Conservation (phyloP, 2,113 vertebrate genomes). For the Plectropomus leopardus region DNA sequence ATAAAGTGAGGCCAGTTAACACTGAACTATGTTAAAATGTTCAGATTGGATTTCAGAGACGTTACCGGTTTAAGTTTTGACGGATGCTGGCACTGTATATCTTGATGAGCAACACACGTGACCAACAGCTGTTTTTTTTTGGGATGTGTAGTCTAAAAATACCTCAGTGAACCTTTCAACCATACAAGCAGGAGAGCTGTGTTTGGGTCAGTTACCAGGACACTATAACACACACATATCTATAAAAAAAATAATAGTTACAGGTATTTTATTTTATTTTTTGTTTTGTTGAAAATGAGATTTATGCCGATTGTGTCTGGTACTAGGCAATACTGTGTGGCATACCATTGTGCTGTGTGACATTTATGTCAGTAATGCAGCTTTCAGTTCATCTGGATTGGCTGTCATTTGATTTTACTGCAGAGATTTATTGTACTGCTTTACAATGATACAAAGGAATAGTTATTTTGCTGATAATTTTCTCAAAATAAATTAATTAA, state of each 20-base stretch:
- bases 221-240: not conserved
- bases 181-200: slow-evolving; percentile 28
- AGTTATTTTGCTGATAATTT: not conserved
- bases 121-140: slow-evolving; percentile 77
- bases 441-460: not conserved
- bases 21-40: not conserved
- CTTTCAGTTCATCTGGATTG: not conserved
- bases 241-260: not conserved
- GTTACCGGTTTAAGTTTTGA: not conserved
- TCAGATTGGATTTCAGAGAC: slow-evolving; percentile 10
- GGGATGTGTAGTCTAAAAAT: slow-evolving; percentile 76
- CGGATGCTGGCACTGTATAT: slow-evolving; percentile 41
- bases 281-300: not conserved
- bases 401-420: not conserved
- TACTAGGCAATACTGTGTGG: not conserved
- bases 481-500: not conserved
- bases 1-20: not conserved
- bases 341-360: not conserved
- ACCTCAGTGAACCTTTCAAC: slow-evolving; percentile 48
- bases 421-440: not conserved
- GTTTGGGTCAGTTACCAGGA: not conserved
- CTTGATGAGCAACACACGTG: slow-evolving; percentile 62
- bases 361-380: not conserved
- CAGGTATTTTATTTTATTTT: too few relatives aligned
- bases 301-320: not conserved